Percentiles rank a stretch among this genome's conserved stretches.
Evolutionary conservation across 2,888 invertebrate genomes (phyloP).

Genomic region (Heliconius cydno): DNA sequence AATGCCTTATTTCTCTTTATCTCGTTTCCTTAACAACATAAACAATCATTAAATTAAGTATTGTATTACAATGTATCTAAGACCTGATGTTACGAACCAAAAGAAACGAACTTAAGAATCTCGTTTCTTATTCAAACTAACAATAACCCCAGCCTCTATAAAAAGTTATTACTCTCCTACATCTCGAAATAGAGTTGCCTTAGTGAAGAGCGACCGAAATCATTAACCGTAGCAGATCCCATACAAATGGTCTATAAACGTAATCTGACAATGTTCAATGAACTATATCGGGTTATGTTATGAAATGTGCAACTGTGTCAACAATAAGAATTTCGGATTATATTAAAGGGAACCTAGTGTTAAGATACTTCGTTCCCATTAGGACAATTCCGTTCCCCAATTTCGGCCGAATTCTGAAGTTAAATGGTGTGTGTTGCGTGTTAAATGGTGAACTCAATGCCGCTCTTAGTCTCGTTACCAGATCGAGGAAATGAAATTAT

Average conservation of each 20-base stretch:
- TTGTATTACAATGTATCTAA: not conserved
- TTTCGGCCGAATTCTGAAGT: too few species aligned
- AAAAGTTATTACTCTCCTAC: conserved; percentile 61
- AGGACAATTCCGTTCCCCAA: too few species aligned
- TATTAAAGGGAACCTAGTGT: not conserved
- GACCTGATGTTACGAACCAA: conserved; percentile 23
- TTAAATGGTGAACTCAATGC: too few species aligned
- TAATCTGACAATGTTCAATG: conserved; percentile 78
- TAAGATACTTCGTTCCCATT: too few species aligned
- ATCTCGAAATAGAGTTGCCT: conserved; percentile 64
- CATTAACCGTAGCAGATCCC: conserved; percentile 76
- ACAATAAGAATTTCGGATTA: conserved; percentile 29
- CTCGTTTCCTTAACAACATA: not conserved
- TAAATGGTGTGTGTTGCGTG: too few species aligned
- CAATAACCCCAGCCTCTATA: conserved; percentile 51
- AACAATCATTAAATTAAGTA: not conserved
- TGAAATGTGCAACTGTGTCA: conserved; percentile 55
- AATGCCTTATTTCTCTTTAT: not conserved
- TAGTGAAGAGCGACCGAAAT: conserved; percentile 65
- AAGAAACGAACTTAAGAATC: conserved; percentile 30
- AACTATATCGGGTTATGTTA: conserved; percentile 61
- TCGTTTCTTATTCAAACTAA: conserved; percentile 48
- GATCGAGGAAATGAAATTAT: too few species aligned
- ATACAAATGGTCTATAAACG: conserved; percentile 77
- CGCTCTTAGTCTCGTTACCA: too few species aligned